Percentiles rank a stretch among this genome's conserved stretches.
Evolutionary conservation across 2,113 vertebrate genomes (phyloP).

Genomic region (Lonchura striata): DNA sequence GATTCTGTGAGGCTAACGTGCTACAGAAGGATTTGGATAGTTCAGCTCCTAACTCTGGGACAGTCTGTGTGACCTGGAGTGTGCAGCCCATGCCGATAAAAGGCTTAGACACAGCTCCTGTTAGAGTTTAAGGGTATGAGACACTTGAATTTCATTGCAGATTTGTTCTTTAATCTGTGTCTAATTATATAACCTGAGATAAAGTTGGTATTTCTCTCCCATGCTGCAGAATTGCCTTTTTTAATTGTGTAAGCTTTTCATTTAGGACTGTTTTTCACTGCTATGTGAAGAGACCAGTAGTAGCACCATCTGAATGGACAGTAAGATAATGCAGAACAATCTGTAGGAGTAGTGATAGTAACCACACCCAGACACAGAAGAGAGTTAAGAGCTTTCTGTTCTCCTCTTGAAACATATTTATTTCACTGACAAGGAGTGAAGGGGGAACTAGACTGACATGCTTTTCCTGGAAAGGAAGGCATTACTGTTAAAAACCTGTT

Average conservation of each 20-base stretch:
- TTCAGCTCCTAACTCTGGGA: neutral
- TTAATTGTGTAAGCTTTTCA: neutral
- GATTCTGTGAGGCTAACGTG: neutral
- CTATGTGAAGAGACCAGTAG: neutral
- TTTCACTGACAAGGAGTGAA: conserved; percentile 22
- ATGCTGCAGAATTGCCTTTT: neutral
- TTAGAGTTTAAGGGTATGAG: neutral
- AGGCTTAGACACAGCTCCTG: neutral
- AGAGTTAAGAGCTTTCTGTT: conserved; percentile 35
- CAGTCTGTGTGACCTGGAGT: neutral
- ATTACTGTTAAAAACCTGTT: neutral
- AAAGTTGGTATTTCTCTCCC: neutral
- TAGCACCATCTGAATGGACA: neutral
- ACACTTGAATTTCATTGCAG: neutral
- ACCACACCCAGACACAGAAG: conserved; percentile 7
- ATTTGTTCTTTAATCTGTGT: neutral
- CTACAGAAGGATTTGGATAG: neutral
- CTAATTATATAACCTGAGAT: neutral
- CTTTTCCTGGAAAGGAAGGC: neutral
- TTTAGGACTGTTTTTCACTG: neutral
- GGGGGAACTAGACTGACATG: neutral
- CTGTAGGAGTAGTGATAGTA: conserved; percentile 27
- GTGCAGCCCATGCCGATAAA: neutral
- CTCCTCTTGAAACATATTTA: neutral
- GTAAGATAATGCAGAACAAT: neutral